Conservation (phyloP, 1,140 invertebrate genomes). For the Mamestra configurata region DNA sequence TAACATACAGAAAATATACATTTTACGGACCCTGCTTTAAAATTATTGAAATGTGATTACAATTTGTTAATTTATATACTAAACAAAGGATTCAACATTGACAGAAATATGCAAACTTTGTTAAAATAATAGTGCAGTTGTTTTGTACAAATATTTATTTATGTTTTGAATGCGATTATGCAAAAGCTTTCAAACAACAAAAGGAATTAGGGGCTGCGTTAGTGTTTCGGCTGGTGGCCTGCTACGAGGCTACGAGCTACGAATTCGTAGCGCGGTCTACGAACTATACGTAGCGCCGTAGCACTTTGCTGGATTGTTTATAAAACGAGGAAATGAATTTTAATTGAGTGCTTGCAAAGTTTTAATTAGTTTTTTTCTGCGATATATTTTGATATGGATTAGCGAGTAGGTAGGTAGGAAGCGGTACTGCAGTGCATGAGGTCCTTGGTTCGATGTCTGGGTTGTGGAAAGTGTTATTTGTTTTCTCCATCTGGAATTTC, state of each 20-base stretch:
- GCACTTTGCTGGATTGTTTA: constrained; percentile 14
- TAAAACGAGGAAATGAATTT: constrained; percentile 23
- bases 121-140: constrained; percentile 36
- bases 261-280: constrained; percentile 44
- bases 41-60: neutral
- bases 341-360: constrained; percentile 29
- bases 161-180: constrained; percentile 57
- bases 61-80: constrained; percentile 10
- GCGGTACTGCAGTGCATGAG: too few species aligned
- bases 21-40: too few species aligned
- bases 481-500: too few species aligned
- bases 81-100: constrained; percentile 18
- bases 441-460: too few species aligned
- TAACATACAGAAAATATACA: too few species aligned
- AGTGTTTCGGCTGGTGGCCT: constrained; percentile 38
- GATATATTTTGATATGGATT: neutral
- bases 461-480: too few species aligned
- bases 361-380: constrained; percentile 19
- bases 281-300: constrained; percentile 11
- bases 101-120: constrained; percentile 29
- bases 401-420: too few species aligned
- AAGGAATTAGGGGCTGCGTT: constrained; percentile 52
- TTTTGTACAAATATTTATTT: constrained; percentile 51
- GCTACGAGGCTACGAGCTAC: constrained; percentile 48
- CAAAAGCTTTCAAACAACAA: constrained; percentile 52